These are phyloP conservation scores for Neoaliturus tenellus DNA, from an alignment of 2,888 invertebrate genomes.

Conservation along the genomic window DNA sequence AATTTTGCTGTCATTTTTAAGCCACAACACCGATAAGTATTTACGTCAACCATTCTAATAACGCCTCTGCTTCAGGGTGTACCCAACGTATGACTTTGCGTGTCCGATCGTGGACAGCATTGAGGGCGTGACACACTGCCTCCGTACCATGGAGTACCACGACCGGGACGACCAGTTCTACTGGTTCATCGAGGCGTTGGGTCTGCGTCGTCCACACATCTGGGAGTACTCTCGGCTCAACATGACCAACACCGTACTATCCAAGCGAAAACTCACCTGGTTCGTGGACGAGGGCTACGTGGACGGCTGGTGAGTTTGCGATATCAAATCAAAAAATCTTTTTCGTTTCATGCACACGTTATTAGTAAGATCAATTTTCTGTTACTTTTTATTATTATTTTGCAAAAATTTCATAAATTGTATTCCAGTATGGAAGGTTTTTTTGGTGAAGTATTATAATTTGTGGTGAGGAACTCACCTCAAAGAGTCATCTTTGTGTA, in stretches of 20 bases:
- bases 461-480: no score
- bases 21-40: no score
- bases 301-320: conserved; percentile 95
- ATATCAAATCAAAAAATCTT: no score
- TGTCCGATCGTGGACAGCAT: conserved; percentile 99
- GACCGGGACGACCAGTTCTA: conserved; percentile 99
- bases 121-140: conserved; percentile 97
- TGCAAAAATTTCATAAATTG: no score
- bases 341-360: no score
- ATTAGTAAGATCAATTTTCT: no score
- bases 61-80: conserved; percentile 85
- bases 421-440: no score
- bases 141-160: conserved; percentile 99
- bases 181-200: conserved; percentile 95
- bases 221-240: conserved; percentile 96
- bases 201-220: conserved; percentile 92
- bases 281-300: conserved; percentile 96
- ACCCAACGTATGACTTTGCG: conserved; percentile 99
- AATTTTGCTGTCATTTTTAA: no score
- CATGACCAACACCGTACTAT: conserved; percentile 98
- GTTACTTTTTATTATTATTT: no score
- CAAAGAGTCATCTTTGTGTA: no score
- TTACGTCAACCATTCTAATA: no score
- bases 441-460: no score
- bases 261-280: conserved; percentile 98